Evolutionary conservation across 2,888 invertebrate genomes (phyloP).

Genomic region (Cryptocephalus primarius): DNA sequence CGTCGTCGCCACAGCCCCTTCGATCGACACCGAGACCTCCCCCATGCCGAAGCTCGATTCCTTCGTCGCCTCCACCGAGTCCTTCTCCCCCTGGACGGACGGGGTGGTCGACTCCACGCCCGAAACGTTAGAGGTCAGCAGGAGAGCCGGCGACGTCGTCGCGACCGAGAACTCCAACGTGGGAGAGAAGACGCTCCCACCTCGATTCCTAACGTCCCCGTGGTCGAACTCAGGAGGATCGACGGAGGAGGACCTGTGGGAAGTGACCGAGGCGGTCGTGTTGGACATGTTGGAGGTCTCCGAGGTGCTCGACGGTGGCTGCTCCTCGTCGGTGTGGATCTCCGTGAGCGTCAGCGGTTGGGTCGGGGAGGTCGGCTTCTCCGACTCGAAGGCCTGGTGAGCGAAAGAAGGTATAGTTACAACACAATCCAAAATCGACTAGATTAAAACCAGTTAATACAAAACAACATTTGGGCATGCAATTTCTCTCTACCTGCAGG

Average conservation of each 20-base stretch:
- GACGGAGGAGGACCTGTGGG: constrained; percentile 19
- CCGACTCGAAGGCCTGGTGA: constrained; percentile 22
- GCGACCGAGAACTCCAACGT: too few relatives aligned
- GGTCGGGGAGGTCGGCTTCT: constrained; percentile 7
- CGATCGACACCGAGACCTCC: constrained; percentile 1
- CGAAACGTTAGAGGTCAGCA: too few relatives aligned
- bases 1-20: neutral
- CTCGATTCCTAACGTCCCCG: too few relatives aligned
- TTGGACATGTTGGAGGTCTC: constrained; percentile 31
- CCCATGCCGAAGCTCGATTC: constrained; percentile 3
- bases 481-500: constrained; percentile 19
- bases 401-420: neutral
- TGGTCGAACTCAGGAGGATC: too few relatives aligned
- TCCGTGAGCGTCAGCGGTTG: constrained; percentile 21
- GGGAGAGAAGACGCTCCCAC: too few relatives aligned
- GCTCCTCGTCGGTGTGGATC: constrained; percentile 21
- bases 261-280: constrained; percentile 25
- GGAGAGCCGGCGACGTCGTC: too few relatives aligned
- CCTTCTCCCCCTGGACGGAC: neutral
- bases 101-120: too few relatives aligned
- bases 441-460: neutral
- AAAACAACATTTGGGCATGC: neutral
- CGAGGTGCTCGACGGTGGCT: constrained; percentile 21
- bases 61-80: neutral
- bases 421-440: neutral